Evolutionary conservation across 2,113 vertebrate genomes (phyloP), one percentile per base, ranked within the genome.

Genomic region (Anhinga anhinga): DNA sequence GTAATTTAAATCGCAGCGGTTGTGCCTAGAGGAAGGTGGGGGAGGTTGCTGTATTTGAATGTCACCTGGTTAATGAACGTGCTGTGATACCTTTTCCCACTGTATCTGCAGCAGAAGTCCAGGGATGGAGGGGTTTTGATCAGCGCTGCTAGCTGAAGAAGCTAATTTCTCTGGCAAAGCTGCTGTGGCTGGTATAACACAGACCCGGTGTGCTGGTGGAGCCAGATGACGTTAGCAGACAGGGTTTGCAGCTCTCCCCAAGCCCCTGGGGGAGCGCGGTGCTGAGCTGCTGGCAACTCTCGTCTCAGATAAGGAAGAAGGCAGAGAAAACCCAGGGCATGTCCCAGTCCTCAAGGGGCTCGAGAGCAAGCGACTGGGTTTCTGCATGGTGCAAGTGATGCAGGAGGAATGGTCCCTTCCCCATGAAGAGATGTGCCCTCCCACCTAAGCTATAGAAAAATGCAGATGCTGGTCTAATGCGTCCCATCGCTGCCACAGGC

Each of bases 1-100:
- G 88, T 94, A 42, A 97, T 94, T 92, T 30, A 66, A 88, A 77
- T 50, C 5, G 2, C 96, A 88, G 93, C 3, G 13, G 5, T 45
- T 77, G 82, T 66, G 95, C 87, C 84, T 15, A 2, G 87, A 77
- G 93, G 87, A 70, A 52, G 80, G 21, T 5, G 77, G 86, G 72
- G 93, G 77, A 84, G 88, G 77, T 23, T 38, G 77, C 88, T 59
- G 78, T 40, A 0, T 67, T 44, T 13, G 70, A 44, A 23, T 5
- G 66, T 95, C 95, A 66, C 85, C 87, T 26, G 93, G 25, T 58
- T 69, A 76, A 93, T 23, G 92, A 93, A 83, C 2, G 0, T 8
- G 0, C 78, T 50, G 87, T 0, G 40, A 44, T 72, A 52, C 40
- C 88, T 65, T 69, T 52, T 7, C 10, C 55, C 55, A 15, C 30